A percentile compares a stretch with the other conserved stretches of the same genome.
phyloP scores from a whole-genome alignment of 2,888 invertebrate species.

The Myopa tessellatipennis region DNA sequence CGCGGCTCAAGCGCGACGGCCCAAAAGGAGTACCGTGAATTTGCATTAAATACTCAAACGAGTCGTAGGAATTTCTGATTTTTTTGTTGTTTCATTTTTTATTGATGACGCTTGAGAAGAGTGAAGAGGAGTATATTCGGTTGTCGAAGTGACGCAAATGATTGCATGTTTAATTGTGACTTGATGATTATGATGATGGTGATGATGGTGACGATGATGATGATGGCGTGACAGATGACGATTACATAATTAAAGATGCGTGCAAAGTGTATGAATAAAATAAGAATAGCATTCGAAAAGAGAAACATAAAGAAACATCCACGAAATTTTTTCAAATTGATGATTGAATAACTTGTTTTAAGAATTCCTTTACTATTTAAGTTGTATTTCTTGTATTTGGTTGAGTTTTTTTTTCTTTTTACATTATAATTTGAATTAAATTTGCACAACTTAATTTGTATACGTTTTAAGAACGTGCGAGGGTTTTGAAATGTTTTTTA shows the following conservation, averaged over 20 bases:
- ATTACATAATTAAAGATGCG: not conserved
- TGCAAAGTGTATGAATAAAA: too few species aligned
- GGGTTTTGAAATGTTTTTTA: too few species aligned
- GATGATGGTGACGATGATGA: not conserved
- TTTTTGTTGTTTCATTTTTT: conserved; percentile 1
- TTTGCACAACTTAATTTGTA: too few species aligned
- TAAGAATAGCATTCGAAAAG: too few species aligned
- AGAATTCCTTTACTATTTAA: not conserved
- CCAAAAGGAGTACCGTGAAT: conserved; percentile 11
- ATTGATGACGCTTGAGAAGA: not conserved
- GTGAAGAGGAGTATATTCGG: not conserved
- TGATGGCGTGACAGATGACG: not conserved
- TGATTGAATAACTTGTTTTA: not conserved
- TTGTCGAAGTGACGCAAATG: not conserved
- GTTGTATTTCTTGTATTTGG: too few species aligned
- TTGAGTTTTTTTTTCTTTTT: too few species aligned
- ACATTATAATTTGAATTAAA: too few species aligned
- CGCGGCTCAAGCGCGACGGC: conserved; percentile 4
- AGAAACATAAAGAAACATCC: too few species aligned
- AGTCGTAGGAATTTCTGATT: not conserved
- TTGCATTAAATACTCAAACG: not conserved
- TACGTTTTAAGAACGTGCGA: too few species aligned
- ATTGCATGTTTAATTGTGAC: not conserved
- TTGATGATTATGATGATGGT: not conserved
- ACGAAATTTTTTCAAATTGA: not conserved